Conservation (phyloP, 2,888 invertebrate genomes). For the Oligia strigilis region DNA sequence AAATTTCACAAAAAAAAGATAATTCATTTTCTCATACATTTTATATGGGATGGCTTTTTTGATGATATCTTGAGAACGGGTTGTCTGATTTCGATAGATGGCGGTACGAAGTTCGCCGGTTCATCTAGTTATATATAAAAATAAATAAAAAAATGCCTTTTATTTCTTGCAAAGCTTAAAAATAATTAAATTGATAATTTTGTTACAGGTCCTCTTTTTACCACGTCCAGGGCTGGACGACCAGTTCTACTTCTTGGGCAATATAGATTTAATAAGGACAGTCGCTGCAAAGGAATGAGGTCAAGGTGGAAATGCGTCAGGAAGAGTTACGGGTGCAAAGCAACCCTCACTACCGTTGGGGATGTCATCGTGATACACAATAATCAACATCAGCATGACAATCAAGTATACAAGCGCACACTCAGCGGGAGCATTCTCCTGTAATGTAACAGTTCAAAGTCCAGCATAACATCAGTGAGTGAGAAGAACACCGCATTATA, state of each 20-base stretch:
- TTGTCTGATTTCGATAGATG: no score
- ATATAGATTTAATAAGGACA: constrained; percentile 74
- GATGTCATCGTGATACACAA: constrained; percentile 66
- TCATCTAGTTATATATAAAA: no score
- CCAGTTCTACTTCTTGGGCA: constrained; percentile 74
- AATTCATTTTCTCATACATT: no score
- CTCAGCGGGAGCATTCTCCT: background rate
- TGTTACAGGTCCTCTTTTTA: constrained; percentile 28
- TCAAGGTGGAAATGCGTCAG: constrained; percentile 76
- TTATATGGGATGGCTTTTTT: no score
- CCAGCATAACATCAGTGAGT: background rate
- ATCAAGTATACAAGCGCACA: background rate
- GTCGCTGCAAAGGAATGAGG: constrained; percentile 67
- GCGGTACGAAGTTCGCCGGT: no score
- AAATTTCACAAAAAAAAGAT: no score
- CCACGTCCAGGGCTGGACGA: constrained; percentile 63
- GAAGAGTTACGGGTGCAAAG: constrained; percentile 71
- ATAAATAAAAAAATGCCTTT: background rate
- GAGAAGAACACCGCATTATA: background rate
- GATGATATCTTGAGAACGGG: no score
- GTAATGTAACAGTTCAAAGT: background rate
- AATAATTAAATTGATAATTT: background rate
- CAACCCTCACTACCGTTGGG: constrained; percentile 71
- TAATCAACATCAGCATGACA: constrained; percentile 16
- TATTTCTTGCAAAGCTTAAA: background rate